phyloP scores from a whole-genome alignment of 2,113 vertebrate species.

The Rhodinocichla rosea region DNA sequence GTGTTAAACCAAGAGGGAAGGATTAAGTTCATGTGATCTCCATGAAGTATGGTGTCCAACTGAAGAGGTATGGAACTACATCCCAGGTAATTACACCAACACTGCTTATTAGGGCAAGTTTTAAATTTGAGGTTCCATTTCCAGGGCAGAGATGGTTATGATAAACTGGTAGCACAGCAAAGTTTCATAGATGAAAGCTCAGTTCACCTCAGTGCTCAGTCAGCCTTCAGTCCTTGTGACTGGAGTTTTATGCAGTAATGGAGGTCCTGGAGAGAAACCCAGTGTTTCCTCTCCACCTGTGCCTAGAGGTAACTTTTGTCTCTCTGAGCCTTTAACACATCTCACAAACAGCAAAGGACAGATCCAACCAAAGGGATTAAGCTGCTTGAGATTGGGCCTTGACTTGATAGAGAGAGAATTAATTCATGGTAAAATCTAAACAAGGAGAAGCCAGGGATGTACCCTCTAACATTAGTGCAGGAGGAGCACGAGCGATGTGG shows the following conservation, averaged over 20 bases:
- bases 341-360: neutral
- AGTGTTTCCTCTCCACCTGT: neutral
- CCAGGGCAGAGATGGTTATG: neutral
- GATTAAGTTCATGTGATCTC: neutral
- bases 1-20: neutral
- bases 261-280: neutral
- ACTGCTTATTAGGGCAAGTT: neutral
- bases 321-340: neutral
- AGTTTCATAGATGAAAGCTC: neutral
- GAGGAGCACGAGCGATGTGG: rapidly evolving
- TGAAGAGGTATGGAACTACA: neutral
- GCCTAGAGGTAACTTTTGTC: neutral
- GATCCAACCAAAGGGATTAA: neutral
- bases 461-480: neutral
- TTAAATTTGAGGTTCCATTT: neutral
- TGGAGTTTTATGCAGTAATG: neutral
- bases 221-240: neutral
- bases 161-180: neutral
- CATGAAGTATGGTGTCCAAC: neutral
- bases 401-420: neutral
- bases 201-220: neutral
- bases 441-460: neutral
- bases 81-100: neutral
- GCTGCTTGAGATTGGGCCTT: neutral
- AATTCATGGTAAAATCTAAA: neutral